Percentiles rank a stretch among this genome's conserved stretches.
Evolutionary conservation across 2,888 invertebrate genomes (phyloP).

Genomic region (Euproctis similis): DNA sequence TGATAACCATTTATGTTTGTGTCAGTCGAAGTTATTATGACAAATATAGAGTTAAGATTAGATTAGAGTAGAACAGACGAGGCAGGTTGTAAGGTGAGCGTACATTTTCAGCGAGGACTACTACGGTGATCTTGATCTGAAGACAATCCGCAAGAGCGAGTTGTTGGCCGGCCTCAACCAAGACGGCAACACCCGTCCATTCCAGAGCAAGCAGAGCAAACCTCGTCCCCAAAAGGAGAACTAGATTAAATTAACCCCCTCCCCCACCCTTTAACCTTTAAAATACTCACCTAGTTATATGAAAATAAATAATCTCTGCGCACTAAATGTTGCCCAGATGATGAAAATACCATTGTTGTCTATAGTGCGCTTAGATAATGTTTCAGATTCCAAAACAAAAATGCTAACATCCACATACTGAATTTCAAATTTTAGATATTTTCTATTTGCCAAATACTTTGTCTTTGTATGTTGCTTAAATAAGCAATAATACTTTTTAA

Average conservation of each 20-base stretch:
- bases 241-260: slow-evolving; percentile 46
- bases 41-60: slow-evolving; percentile 39
- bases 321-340: too few species aligned
- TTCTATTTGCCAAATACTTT: slow-evolving; percentile 72
- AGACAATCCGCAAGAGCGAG: slow-evolving; percentile 96
- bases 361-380: slow-evolving; percentile 49
- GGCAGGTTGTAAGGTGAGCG: slow-evolving; percentile 67
- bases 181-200: slow-evolving; percentile 67
- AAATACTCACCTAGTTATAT: slow-evolving; percentile 63
- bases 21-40: slow-evolving; percentile 16
- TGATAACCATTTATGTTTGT: slow-evolving; percentile 39
- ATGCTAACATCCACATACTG: too few species aligned
- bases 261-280: slow-evolving; percentile 36
- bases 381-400: too few species aligned
- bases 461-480: too few species aligned
- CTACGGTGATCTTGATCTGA: slow-evolving; percentile 95
- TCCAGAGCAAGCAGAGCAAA: slow-evolving; percentile 67
- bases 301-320: slow-evolving; percentile 38
- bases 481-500: too few species aligned
- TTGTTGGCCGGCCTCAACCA: slow-evolving; percentile 86
- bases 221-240: slow-evolving; percentile 76
- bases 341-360: too few species aligned
- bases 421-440: too few species aligned
- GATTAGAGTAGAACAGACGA: slow-evolving; percentile 43
- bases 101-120: slow-evolving; percentile 93